Evolutionary conservation across 2,797 vertebrate species (phyloP).

Genomic region (Myotis findleyi): DNA sequence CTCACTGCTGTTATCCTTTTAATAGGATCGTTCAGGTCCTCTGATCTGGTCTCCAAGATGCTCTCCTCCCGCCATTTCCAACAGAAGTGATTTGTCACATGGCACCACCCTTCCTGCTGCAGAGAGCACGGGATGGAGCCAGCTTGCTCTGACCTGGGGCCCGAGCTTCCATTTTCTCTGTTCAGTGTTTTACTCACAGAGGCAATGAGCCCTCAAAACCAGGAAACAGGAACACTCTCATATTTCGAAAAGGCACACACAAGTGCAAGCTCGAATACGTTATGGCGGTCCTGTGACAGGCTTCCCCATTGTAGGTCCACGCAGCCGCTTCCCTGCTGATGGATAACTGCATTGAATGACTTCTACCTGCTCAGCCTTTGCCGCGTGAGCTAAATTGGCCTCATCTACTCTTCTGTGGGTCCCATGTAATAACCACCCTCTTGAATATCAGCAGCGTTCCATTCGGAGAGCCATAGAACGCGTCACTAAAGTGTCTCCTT

Average conservation of each 20-base stretch:
- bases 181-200: conserved; percentile 61
- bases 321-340: background rate
- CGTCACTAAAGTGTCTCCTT: background rate
- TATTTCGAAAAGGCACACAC: background rate
- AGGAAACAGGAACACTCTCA: background rate
- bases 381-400: background rate
- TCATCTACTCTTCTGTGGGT: background rate
- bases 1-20: conserved; percentile 53
- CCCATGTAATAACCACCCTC: background rate
- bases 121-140: background rate
- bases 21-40: conserved; percentile 65
- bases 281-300: background rate
- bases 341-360: background rate
- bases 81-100: conserved; percentile 15
- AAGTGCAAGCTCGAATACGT: background rate
- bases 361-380: background rate
- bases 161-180: background rate
- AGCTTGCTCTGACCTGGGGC: background rate
- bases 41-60: conserved; percentile 57
- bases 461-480: background rate
- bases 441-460: background rate
- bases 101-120: background rate
- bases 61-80: conserved; percentile 59
- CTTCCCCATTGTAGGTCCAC: no score
- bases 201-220: conserved; percentile 16